A percentile compares a stretch with the other conserved stretches of the same genome.
Evolutionary conservation across 2,888 invertebrate species (phyloP).

Genomic region (Oscheius sp.): DNA sequence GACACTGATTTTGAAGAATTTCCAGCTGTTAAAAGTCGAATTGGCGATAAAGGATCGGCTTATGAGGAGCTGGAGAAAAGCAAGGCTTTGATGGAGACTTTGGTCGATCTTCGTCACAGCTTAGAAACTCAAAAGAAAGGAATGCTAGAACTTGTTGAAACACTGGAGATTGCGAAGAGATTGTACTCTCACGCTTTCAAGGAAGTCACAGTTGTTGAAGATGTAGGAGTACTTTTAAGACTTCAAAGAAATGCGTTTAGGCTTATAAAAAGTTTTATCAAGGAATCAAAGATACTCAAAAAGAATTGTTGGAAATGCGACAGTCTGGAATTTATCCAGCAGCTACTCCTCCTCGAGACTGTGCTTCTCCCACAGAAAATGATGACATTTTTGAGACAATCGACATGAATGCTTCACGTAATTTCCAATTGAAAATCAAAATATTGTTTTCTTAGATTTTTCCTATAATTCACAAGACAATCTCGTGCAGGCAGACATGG

Average conservation of each 20-base stretch:
- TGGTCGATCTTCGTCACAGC: conserved; percentile 41
- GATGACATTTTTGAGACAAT: conserved; percentile 50
- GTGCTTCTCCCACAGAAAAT: conserved; percentile 46
- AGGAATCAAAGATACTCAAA: conserved; percentile 50
- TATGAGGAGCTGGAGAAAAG: conserved; percentile 32
- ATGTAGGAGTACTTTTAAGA: conserved; percentile 77
- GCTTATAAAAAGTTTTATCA: conserved; percentile 59
- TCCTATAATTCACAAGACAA: conserved; percentile 29
- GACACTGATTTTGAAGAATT: conserved; percentile 41
- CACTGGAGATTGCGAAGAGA: conserved; percentile 83
- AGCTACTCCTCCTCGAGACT: conserved; percentile 55
- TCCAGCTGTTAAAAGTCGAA: conserved; percentile 19
- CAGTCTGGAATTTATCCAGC: conserved; percentile 57
- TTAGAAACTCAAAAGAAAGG: conserved; percentile 51
- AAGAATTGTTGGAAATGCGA: conserved; percentile 54
- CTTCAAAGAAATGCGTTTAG: conserved; percentile 30
- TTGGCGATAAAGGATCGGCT: conserved; percentile 49
- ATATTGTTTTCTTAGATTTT: background rate
- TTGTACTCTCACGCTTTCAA: conserved; percentile 89
- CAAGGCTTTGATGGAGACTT: conserved; percentile 33
- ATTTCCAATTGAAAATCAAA: too few relatives aligned
- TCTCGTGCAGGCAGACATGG: conserved; percentile 51
- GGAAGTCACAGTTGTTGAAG: conserved; percentile 93
- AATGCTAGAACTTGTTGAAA: conserved; percentile 77
- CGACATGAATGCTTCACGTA: conserved; percentile 13